phyloP scores from a whole-genome alignment of 1,140 invertebrate species.

The Acromyrmex heyeri region DNA sequence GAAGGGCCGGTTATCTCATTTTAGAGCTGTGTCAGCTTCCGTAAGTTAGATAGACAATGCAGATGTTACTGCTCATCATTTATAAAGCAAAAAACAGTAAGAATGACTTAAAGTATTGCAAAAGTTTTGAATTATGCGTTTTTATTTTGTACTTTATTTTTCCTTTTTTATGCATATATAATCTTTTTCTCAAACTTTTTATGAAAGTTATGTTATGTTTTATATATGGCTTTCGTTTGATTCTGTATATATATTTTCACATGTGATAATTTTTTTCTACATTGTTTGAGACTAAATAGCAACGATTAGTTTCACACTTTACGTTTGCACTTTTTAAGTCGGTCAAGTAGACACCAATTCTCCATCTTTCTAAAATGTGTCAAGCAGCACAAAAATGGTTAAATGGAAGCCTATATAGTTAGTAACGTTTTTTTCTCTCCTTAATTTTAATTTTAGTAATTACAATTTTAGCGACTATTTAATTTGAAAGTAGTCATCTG shows the following conservation, averaged over 20 bases:
- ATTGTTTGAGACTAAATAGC: not conserved
- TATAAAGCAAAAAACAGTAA: not conserved
- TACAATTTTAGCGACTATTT: conserved; percentile 23
- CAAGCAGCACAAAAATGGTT: conserved; percentile 12
- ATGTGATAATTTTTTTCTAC: not conserved
- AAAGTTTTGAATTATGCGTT: not conserved
- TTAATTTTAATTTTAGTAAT: conserved; percentile 15
- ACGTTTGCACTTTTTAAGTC: not conserved
- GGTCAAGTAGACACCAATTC: conserved; percentile 2
- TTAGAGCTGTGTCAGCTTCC: conserved; percentile 50
- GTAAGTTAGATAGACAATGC: conserved; percentile 41
- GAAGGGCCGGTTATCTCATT: conserved; percentile 26
- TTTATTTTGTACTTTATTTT: not conserved
- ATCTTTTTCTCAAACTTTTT: not conserved
- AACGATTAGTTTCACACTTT: not conserved
- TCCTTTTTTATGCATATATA: not conserved
- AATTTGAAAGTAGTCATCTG: not conserved
- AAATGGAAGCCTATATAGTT: not conserved
- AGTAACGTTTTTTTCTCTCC: not conserved
- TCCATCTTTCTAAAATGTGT: not conserved
- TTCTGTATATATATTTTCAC: not conserved
- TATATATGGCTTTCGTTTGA: not conserved
- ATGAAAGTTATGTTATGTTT: not conserved
- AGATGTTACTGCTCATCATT: conserved; percentile 21
- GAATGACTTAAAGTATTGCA: not conserved